These are phyloP conservation scores for Lypha dubia DNA, from an alignment of 2,888 invertebrate genomes.

Conservation along the genomic window DNA sequence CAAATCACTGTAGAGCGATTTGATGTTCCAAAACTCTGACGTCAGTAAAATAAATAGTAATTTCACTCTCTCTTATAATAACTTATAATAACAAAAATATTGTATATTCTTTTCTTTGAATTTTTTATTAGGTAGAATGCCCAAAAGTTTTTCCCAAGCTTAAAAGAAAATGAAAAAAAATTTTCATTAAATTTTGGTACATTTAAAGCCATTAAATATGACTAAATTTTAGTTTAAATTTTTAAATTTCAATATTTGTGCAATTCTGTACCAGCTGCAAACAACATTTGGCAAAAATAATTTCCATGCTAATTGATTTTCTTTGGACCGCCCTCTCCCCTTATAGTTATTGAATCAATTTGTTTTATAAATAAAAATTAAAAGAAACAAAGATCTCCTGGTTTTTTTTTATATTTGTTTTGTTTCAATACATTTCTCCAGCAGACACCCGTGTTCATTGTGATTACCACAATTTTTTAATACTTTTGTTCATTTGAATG, in stretches of 20 bases:
- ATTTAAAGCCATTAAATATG: no score
- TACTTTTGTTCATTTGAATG: slow-evolving; percentile 14
- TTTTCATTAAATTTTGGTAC: not conserved
- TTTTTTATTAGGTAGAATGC: no score
- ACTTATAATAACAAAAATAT: slow-evolving; percentile 18
- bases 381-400: not conserved
- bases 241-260: not conserved
- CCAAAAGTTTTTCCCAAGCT: not conserved
- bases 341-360: not conserved
- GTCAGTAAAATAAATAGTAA: slow-evolving; percentile 19
- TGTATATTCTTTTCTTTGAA: no score
- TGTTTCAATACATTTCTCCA: not conserved
- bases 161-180: not conserved
- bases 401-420: slow-evolving; percentile 5
- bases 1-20: not conserved
- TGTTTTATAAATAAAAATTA: not conserved
- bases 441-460: not conserved
- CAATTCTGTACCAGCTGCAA: no score
- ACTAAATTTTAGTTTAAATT: no score
- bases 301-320: not conserved
- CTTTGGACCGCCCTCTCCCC: not conserved
- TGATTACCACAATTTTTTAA: not conserved
- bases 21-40: slow-evolving; percentile 17
- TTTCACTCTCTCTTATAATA: not conserved
- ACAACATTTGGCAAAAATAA: not conserved